phyloP scores from a whole-genome alignment of 2,113 vertebrate species.

The Charina bottae region DNA sequence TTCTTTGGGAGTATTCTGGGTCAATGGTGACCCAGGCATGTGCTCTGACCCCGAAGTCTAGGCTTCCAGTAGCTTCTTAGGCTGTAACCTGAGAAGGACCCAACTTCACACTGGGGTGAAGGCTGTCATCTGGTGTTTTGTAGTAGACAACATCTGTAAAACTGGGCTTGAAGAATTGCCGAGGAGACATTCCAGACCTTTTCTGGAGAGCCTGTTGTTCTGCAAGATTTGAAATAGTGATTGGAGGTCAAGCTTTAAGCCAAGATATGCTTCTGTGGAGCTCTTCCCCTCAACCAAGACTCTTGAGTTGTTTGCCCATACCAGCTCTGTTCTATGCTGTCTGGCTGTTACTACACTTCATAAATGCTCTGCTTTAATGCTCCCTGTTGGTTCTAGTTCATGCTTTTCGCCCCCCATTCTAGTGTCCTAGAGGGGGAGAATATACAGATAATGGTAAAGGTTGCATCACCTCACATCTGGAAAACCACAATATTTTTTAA shows the following conservation, averaged over 20 bases:
- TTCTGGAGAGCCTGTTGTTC: slow-evolving; percentile 12
- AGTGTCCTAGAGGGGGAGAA: not conserved
- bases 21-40: not conserved
- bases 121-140: slow-evolving; percentile 24
- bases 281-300: not conserved
- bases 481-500: not conserved
- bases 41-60: not conserved
- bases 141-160: slow-evolving; percentile 23
- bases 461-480: not conserved
- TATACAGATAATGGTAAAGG: not conserved
- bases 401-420: not conserved
- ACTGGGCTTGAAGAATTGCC: not conserved
- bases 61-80: not conserved
- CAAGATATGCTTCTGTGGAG: slow-evolving; percentile 7
- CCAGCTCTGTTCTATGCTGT: not conserved
- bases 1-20: not conserved
- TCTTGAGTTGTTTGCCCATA: not conserved
- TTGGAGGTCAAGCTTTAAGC: slow-evolving; percentile 10
- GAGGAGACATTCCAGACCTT: slow-evolving; percentile 28
- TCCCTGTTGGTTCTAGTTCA: not conserved
- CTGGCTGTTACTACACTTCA: not conserved
- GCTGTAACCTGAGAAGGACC: not conserved
- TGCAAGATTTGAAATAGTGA: slow-evolving; percentile 13
- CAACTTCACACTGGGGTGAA: not conserved
- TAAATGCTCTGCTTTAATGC: not conserved